These are phyloP conservation scores for Aspiorhynchus laticeps DNA, from an alignment of 2,113 vertebrate genomes.

Conservation along the genomic window DNA sequence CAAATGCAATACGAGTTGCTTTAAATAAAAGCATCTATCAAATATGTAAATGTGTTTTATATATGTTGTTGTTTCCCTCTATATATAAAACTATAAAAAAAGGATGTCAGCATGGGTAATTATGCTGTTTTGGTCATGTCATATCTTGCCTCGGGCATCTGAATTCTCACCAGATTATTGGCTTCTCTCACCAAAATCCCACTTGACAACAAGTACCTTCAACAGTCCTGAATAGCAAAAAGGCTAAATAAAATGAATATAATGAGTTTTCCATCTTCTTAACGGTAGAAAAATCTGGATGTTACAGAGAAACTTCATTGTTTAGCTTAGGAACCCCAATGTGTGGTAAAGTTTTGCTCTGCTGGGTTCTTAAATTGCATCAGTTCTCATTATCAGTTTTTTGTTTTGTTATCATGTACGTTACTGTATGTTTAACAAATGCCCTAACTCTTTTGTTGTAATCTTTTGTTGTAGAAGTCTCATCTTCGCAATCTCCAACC, in stretches of 20 bases:
- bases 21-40: no score
- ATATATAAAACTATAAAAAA: neutral
- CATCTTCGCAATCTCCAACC: neutral
- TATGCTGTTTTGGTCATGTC: neutral
- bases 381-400: constrained; percentile 44
- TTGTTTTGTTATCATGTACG: constrained; percentile 62
- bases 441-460: constrained; percentile 48
- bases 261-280: neutral
- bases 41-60: neutral
- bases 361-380: constrained; percentile 67
- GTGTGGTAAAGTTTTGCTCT: constrained; percentile 65
- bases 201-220: neutral
- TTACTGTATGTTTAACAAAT: constrained; percentile 59
- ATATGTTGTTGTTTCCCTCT: neutral
- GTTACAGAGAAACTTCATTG: constrained; percentile 57
- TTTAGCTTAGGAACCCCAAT: constrained; percentile 65
- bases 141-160: neutral
- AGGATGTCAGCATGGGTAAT: neutral
- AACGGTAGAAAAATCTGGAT: neutral
- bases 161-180: neutral
- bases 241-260: neutral
- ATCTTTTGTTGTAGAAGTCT: neutral
- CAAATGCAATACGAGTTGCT: neutral
- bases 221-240: neutral
- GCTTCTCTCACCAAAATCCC: neutral